Evolutionary conservation across 2,797 vertebrate species (phyloP), one percentile per base, ranked within the genome.

Genomic region (Pseudochirops corinnae): DNA sequence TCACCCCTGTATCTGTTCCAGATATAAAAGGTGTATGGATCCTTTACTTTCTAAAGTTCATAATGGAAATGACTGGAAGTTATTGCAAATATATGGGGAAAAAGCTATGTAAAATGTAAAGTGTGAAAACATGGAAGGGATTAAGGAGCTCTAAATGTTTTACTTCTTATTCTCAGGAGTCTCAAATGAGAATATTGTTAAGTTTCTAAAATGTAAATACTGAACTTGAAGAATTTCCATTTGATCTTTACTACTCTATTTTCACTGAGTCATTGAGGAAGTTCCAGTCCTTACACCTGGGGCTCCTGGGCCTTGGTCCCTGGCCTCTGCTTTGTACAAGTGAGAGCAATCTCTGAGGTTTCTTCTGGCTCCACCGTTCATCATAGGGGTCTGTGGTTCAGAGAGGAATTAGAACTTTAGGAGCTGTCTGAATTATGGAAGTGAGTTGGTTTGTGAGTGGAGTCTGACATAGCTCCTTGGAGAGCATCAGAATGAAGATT

Each of bases 181-280:
- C 31, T 56, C 82, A 93, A 92, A n/a, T 4, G 16, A 5, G 52
- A 56, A 94, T 87, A 5, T n/a, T 74, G 28, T 57, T 9, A 56
- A 62, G 52, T 74, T 90, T 87, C 9, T 26, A 50, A 53, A 24
- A 50, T 90, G 7, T 14, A 87, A 28, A n/a, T 0, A 52, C 55
- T 92, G 53, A 60, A 50, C 60, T 50, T 92, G 9, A 26, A 9
- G 50, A 93, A 26, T 94, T 90, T 95, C 2, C 50, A 29, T 96
- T 96, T 95, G 39, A 58, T 82, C 55, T 31, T 90, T 46, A 29
- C 13, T 90, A 56, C 28, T 92, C n/a, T 90, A 31, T 94, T 96
- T 13, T 12, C 93, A 3, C 16, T 96, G 74, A 82, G 39, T 46
- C 7, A 82, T 46, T 82, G 39, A 82, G 39, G 74, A 87, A 87